phyloP scores from a whole-genome alignment of 1,140 invertebrate genomes.

The Drosophila mayri region DNA sequence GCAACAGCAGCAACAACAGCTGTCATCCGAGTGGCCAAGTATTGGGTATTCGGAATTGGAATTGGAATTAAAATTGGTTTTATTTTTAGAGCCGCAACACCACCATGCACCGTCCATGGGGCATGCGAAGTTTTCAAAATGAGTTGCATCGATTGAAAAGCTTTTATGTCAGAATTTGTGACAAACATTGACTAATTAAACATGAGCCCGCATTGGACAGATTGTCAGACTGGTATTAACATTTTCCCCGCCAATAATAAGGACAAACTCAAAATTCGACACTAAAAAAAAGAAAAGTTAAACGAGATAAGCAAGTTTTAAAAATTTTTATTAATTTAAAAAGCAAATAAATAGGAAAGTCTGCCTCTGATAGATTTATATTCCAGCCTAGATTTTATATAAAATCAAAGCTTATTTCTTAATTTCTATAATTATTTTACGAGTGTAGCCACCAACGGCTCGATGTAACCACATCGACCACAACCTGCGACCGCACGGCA shows the following conservation, averaged over 20 bases:
- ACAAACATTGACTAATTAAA: conserved; percentile 76
- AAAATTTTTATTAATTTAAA: not conserved
- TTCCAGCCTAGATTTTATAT: not conserved
- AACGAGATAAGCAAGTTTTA: not conserved
- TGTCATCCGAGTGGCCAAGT: conserved; percentile 41
- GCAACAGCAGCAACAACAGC: conserved; percentile 27
- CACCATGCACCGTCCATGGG: not conserved
- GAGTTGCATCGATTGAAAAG: conserved; percentile 53
- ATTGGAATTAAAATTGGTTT: conserved; percentile 43
- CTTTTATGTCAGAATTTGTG: conserved; percentile 61
- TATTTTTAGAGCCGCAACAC: conserved; percentile 26
- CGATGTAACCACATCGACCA: conserved; percentile 30
- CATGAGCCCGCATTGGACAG: conserved; percentile 51
- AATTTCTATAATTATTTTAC: not conserved
- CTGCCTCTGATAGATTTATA: too few relatives aligned
- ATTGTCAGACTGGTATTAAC: conserved; percentile 69
- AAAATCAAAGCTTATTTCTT: not conserved
- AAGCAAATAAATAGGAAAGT: not conserved
- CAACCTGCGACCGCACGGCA: conserved; percentile 46
- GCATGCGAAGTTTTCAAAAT: conserved; percentile 32
- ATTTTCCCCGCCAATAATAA: conserved; percentile 37
- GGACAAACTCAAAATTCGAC: conserved; percentile 16
- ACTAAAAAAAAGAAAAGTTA: conserved; percentile 19
- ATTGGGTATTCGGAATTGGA: conserved; percentile 28
- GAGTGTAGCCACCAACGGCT: conserved; percentile 16